phyloP scores from a whole-genome alignment of 2,113 vertebrate genomes.

The Aix galericulata region DNA sequence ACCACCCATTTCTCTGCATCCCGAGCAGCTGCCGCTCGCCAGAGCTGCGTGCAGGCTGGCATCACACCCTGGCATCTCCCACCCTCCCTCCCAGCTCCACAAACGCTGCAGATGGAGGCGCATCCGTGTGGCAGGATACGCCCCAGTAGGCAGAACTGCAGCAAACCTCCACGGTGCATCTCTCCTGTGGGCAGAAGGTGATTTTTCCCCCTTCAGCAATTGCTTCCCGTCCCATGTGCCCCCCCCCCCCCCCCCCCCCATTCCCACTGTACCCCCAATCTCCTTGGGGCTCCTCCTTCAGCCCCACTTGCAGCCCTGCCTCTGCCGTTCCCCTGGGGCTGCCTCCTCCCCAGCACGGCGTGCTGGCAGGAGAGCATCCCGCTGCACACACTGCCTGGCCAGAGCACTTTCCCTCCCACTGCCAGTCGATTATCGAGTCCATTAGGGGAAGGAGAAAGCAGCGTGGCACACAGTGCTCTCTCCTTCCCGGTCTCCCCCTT shows the following conservation, averaged over 20 bases:
- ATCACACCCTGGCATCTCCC: background rate
- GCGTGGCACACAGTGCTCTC: background rate
- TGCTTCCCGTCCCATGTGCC: background rate
- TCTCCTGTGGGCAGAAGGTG: background rate
- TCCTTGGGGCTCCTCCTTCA: background rate
- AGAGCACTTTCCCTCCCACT: background rate
- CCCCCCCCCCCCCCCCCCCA: no score
- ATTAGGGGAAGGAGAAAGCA: conserved; percentile 11
- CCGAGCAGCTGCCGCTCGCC: background rate
- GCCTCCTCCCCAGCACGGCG: background rate
- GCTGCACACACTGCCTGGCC: background rate
- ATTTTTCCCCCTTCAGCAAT: background rate
- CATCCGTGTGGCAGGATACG: background rate
- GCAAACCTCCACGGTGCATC: rapidly evolving
- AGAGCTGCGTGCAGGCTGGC: background rate
- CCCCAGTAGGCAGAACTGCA: background rate
- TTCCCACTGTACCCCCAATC: background rate
- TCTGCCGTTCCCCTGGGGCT: rapidly evolving
- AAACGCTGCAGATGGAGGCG: background rate
- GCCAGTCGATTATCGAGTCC: background rate
- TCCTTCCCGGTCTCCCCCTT: background rate
- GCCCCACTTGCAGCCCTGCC: background rate
- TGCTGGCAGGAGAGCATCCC: background rate
- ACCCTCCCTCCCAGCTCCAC: background rate
- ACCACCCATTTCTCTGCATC: background rate